phyloP scores from a whole-genome alignment of 2,113 vertebrate species.

The Uria aalge region DNA sequence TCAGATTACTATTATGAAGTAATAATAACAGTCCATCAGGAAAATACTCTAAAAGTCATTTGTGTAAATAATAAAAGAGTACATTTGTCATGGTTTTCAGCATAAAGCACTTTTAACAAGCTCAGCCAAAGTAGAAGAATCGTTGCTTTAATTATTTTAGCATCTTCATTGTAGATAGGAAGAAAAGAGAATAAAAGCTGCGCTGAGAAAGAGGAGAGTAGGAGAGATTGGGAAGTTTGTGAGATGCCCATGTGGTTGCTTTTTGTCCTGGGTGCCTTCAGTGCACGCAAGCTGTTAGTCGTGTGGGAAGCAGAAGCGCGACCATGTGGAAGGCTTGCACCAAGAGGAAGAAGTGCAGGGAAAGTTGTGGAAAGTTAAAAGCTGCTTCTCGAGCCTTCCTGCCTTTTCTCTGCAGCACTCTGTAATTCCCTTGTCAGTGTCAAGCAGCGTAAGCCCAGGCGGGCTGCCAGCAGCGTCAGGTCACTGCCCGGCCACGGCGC shows the following conservation, averaged over 20 bases:
- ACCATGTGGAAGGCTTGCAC: background rate
- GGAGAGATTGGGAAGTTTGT: background rate
- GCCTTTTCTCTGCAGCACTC: accelerated
- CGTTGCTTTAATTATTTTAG: background rate
- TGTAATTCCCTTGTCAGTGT: background rate
- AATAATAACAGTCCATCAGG: background rate
- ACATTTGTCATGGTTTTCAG: background rate
- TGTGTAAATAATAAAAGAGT: background rate
- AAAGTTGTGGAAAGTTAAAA: background rate
- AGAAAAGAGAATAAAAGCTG: background rate
- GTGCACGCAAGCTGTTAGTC: background rate
- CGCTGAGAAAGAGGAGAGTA: background rate
- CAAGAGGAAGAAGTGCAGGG: background rate
- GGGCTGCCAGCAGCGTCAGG: background rate
- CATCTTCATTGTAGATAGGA: background rate
- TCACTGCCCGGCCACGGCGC: accelerated
- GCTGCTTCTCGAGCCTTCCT: background rate
- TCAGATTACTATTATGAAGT: background rate
- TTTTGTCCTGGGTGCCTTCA: background rate
- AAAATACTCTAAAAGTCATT: background rate
- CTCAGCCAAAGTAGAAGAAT: constrained; percentile 10
- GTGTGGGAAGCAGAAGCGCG: background rate
- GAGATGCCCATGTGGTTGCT: background rate
- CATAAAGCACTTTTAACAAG: background rate
- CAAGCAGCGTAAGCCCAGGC: background rate